Conservation (phyloP, 1,140 invertebrate genomes). For the Ylistrum balloti region DNA sequence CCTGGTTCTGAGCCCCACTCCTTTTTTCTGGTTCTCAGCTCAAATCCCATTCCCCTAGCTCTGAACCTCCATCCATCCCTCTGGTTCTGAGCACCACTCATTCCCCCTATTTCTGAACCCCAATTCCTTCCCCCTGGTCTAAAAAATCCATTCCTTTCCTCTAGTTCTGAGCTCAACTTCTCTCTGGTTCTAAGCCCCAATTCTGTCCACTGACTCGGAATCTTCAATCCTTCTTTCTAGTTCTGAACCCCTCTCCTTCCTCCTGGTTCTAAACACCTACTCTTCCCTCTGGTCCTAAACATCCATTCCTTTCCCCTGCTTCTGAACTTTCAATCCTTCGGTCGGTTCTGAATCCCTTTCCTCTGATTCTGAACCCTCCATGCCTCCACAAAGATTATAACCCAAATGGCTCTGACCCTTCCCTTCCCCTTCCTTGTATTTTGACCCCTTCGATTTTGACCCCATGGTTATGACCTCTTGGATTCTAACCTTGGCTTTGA, state of each 20-base stretch:
- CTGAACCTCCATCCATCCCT: background rate
- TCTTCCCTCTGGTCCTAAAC: background rate
- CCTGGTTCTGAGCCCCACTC: too few species aligned
- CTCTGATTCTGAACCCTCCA: background rate
- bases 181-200: too few species aligned
- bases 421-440: background rate
- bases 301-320: background rate
- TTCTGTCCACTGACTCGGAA: too few species aligned
- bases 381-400: background rate
- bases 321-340: too few species aligned
- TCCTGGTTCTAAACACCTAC: background rate
- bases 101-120: too few species aligned
- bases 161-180: background rate
- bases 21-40: too few species aligned
- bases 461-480: too few species aligned
- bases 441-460: too few species aligned
- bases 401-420: background rate
- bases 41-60: too few species aligned
- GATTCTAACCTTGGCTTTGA: slow-evolving; percentile 73
- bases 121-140: background rate
- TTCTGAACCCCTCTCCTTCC: background rate
- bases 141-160: too few species aligned
- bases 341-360: too few species aligned
- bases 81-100: background rate
- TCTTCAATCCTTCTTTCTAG: too few species aligned